These are phyloP conservation scores for Scomber japonicus DNA, from an alignment of 2,113 vertebrate genomes.

Conservation along the genomic window DNA sequence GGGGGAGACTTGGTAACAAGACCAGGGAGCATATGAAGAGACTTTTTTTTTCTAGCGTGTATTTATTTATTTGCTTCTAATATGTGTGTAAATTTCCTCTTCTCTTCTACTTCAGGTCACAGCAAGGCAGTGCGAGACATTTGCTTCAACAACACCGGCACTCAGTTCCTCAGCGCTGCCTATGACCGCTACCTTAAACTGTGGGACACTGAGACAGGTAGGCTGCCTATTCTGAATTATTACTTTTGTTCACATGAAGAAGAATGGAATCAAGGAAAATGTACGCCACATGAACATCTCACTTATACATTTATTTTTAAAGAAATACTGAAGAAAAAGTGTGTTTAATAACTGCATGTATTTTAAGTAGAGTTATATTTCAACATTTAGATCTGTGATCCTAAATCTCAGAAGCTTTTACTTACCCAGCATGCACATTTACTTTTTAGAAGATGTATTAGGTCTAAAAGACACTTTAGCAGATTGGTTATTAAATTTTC, in stretches of 20 bases:
- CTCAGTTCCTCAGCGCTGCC: slow-evolving; percentile 94
- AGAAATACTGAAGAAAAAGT: no score
- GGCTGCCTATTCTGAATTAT: slow-evolving; percentile 11
- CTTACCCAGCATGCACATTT: no score
- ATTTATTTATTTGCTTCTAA: slow-evolving; percentile 24
- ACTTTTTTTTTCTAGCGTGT: neutral
- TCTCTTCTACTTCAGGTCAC: slow-evolving; percentile 85
- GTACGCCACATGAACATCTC: neutral
- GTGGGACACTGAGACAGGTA: slow-evolving; percentile 98
- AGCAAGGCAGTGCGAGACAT: slow-evolving; percentile 98
- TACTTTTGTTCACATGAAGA: neutral
- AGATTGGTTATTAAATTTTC: no score
- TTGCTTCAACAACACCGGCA: slow-evolving; percentile 95
- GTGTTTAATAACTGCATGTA: no score
- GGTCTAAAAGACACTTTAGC: no score
- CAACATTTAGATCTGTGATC: no score
- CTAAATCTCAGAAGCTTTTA: no score
- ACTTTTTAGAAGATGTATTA: no score
- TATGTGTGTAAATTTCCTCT: slow-evolving; percentile 43
- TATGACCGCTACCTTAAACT: slow-evolving; percentile 98
- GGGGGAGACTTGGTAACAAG: slow-evolving; percentile 10
- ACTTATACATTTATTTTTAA: neutral
- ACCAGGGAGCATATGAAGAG: neutral
- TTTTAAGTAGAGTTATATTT: no score
- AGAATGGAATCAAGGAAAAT: neutral